Base-by-base conservation (phyloP, 2,113 vertebrate species). In the Forbesichthys agassizii region DNA sequence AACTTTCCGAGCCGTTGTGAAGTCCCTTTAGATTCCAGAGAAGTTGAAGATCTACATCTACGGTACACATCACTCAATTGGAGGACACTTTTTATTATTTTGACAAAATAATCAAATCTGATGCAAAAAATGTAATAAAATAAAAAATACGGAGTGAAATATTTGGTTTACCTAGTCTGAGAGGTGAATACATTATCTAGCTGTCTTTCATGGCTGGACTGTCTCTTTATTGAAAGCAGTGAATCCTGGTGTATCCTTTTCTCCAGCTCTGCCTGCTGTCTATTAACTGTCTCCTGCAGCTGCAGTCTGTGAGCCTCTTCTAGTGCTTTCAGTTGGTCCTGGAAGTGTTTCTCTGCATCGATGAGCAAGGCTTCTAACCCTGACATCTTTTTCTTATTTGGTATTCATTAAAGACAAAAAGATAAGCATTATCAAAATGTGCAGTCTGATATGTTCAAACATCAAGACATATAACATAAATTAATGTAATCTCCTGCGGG, bases 41-140 rank as follows among this genome's bases (percentile, higher is more conserved):
- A 88, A 69, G 79, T 89, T 81, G 91, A 67, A 72, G 91, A 93
- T 72, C 79, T 89, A 64, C 91, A 92, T 57, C 36, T 42, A 42
- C 20, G 20, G 20, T 20, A 20, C 1, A 42, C 36, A 42, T 3
- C 36, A 42, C 7, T 42, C 36, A 42, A 7, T 42, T 42, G 7
- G 36, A 42, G 36, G 4, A 42, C 0, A 42, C 0, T 42, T 42
- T 42, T 42, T 42, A 42, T 42, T 42, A 42, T 42, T 42, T 58
- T 58, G 20, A 58, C 56, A 33, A 1, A 4, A 33, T 33, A 20
- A 58, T 33, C 13, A 20, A 20, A 20, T 20, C 20, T 20, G 20
- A 20, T 20, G 1, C 20, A 20, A 20, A 20, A 20, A 20, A 20
- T 20, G 20, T 1, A 1, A 79, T 1, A 51, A 20, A 33, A 52